Conservation (phyloP, 2,888 invertebrate genomes). For the Napeogenes sylphis region DNA sequence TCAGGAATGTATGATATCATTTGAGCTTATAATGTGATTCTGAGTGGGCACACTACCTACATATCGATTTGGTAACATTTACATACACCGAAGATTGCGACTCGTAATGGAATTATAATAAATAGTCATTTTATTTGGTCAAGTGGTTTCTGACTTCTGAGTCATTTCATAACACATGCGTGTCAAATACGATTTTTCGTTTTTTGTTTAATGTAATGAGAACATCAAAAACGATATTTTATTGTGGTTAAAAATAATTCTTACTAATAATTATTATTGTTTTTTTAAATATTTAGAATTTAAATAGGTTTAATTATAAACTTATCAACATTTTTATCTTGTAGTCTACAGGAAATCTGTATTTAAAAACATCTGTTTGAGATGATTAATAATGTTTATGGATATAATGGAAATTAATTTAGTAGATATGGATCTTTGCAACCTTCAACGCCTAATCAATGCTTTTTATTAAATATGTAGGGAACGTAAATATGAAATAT, state of each 20-base stretch:
- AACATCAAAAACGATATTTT: constrained; percentile 58
- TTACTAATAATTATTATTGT: neutral
- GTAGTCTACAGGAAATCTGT: too few relatives aligned
- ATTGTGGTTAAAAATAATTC: constrained; percentile 32
- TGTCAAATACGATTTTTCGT: constrained; percentile 33
- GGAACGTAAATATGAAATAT: too few relatives aligned
- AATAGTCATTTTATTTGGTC: constrained; percentile 70
- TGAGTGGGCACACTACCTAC: constrained; percentile 1
- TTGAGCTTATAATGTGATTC: neutral
- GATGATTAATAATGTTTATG: too few relatives aligned
- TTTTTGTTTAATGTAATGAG: constrained; percentile 47
- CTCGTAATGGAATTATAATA: constrained; percentile 55
- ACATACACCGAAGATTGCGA: constrained; percentile 20
- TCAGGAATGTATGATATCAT: constrained; percentile 5
- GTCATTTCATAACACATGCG: constrained; percentile 65
- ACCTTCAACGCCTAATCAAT: too few relatives aligned
- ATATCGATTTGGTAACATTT: constrained; percentile 11
- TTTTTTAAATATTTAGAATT: too few relatives aligned
- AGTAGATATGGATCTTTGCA: too few relatives aligned
- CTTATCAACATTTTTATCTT: too few relatives aligned
- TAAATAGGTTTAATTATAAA: too few relatives aligned
- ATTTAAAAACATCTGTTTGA: too few relatives aligned
- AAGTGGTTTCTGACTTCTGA: constrained; percentile 68
- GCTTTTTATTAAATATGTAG: too few relatives aligned
- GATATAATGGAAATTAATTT: too few relatives aligned